Base-by-base conservation (phyloP, 2,113 vertebrate genomes). In the Gallinago jamesoni region DNA sequence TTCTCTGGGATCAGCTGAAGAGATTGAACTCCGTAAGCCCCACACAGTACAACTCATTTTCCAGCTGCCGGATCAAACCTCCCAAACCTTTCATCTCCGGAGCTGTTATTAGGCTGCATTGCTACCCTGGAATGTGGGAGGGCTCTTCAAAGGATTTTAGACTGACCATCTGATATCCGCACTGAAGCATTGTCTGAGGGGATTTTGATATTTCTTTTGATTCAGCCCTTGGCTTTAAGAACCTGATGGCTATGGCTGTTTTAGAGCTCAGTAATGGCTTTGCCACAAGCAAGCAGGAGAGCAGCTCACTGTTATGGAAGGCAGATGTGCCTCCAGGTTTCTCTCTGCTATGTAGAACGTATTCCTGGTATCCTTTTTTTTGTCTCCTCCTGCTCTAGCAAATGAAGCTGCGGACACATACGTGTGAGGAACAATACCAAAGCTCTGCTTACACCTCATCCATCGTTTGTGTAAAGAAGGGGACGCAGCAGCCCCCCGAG, bases 81-180 rank as follows among this genome's bases (percentile, higher is more conserved):
- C 76, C 39, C 84, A 89, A 91, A 60, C 48, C 73, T 96, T 97
- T 96, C 73, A 96, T 96, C 72, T 93, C 80, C 81, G 68, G 60
- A 33, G 41, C 57, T 66, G 37, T 83, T 93, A 94, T 63, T 80
- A 96, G 68, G 37, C 76, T 93, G 73, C 59, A 55, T 68, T 2
- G 4, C 59, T 77, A 70, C 53, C 43, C 63, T 70, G 64, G 89
- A 93, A 96, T 89, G 80, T 83, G 72, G 55, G 15, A 89, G 75
- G 55, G 37, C 33, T 89, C 82, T 96, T 95, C 91, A 96, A 97
- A 89, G 79, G 55, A 62, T 94, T 94, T 95, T 33, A 60, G 74
- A 39, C 77, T 74, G 90, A 90, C 94, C 74, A 81, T 72, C 85
- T 97, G 76, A 96, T 94, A 94, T 31, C 75, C 87, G 68, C 67